These are phyloP conservation scores for Acipenser oxyrinchus DNA, from an alignment of 2,797 vertebrate genomes.

Conservation along the genomic window DNA sequence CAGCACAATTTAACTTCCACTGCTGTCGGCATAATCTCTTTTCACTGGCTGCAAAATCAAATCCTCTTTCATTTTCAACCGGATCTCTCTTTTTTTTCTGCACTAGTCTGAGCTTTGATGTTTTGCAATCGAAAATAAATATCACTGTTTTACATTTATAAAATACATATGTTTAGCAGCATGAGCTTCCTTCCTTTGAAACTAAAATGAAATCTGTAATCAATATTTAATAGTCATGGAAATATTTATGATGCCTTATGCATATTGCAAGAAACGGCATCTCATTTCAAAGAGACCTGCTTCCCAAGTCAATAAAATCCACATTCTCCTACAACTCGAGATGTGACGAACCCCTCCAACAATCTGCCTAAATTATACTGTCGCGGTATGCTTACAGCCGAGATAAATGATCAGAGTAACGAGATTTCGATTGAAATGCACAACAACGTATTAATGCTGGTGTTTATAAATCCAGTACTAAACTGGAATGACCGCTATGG, in stretches of 20 bases:
- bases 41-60: slow-evolving; percentile 67
- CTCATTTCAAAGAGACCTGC: slow-evolving; percentile 24
- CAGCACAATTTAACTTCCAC: slow-evolving; percentile 87
- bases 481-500: slow-evolving; percentile 42
- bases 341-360: slow-evolving; percentile 29
- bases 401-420: slow-evolving; percentile 49
- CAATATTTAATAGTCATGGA: slow-evolving; percentile 21
- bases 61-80: slow-evolving; percentile 69
- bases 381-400: slow-evolving; percentile 50
- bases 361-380: slow-evolving; percentile 36
- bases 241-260: slow-evolving; percentile 33
- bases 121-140: slow-evolving; percentile 31
- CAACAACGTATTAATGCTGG: slow-evolving; percentile 39
- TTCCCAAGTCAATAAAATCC: slow-evolving; percentile 26
- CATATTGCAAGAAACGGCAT: slow-evolving; percentile 22
- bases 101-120: slow-evolving; percentile 38
- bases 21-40: slow-evolving; percentile 77
- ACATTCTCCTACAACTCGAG: slow-evolving; percentile 37
- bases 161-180: slow-evolving; percentile 25
- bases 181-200: slow-evolving; percentile 21
- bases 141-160: slow-evolving; percentile 28
- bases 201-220: slow-evolving; percentile 28
- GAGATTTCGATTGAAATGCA: slow-evolving; percentile 30
- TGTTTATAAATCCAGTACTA: slow-evolving; percentile 41
- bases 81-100: slow-evolving; percentile 31